Evolutionary conservation across 2,113 vertebrate species (phyloP), one percentile per base, ranked within the genome.

Genomic region (Marmota monax): DNA sequence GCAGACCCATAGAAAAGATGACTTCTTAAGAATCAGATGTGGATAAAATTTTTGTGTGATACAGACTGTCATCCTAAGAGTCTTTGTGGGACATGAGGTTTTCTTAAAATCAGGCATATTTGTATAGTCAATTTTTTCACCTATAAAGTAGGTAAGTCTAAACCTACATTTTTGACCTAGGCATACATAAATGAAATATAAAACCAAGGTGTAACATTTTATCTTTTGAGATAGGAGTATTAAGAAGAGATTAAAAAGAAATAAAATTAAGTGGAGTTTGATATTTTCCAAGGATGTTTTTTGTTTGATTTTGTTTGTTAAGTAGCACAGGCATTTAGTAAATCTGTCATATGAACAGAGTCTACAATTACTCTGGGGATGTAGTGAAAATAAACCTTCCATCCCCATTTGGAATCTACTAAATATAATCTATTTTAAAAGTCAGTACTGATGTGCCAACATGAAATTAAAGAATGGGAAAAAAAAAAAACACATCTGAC

Each of bases 241-340:
- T 94, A 92, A 86, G 79, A 95, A 95, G 53, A 61, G 18, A 82
- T 96, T 94, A 80, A 91, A 74, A 76, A 76, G 8, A 96, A 92
- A 42, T 87, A 65, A 88, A 95, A 90, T 78, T 93, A 93, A 96
- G 34, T 76, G 92, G 32, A 37, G 11, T 22, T 90, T 94, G 84
- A 78, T 74, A 63, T 92, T 90, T 95, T 77, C 61, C 56, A 76
- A 58, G 34, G 4, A 2, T 84, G 1, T 39, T 76, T 94, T 88
- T 86, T 61, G 27, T 45, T 90, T 90, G 18, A 23, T 94, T 96
- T 95, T 93, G 32, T 72, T 88, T 89, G 90, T 87, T 87, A 70
- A 87, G 37, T 90, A 58, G 32, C 45, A 61, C 11, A 51, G n/a
- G 27, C 18, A 77, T 90, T 95, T 80, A 73, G 39, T 94, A 87